A percentile compares a stretch with the other conserved stretches of the same genome.
These are phyloP conservation scores for Danio tinwini DNA, from an alignment of 2,797 vertebrate species.

Conservation along the genomic window DNA sequence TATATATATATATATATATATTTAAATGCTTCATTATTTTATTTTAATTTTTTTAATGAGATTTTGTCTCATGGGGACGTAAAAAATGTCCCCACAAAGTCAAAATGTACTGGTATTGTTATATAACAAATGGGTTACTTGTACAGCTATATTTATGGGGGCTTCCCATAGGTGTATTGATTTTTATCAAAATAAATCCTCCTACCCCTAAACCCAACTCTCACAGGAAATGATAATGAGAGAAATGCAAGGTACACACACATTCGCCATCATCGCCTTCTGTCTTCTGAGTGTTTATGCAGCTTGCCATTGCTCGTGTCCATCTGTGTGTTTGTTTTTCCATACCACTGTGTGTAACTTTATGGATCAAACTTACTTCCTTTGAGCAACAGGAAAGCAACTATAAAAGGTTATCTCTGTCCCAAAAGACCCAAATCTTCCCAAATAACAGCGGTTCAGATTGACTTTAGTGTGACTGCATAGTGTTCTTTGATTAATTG, in stretches of 20 bases:
- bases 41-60: too few relatives aligned
- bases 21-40: too few relatives aligned
- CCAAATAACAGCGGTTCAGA: background rate
- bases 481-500: background rate
- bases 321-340: conserved; percentile 59
- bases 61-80: too few relatives aligned
- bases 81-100: too few relatives aligned
- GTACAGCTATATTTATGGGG: too few relatives aligned
- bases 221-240: too few relatives aligned
- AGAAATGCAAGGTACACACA: background rate
- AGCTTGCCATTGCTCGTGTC: conserved; percentile 61
- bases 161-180: too few relatives aligned
- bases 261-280: background rate
- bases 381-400: conserved; percentile 22
- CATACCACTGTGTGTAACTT: conserved; percentile 27
- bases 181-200: too few relatives aligned
- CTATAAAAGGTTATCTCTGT: conserved; percentile 24
- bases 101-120: too few relatives aligned
- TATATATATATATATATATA: too few relatives aligned
- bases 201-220: too few relatives aligned
- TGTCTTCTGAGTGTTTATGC: conserved; percentile 48
- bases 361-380: conserved; percentile 22
- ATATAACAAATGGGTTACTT: too few relatives aligned
- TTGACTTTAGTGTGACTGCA: background rate
- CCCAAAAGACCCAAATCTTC: background rate